These are phyloP conservation scores for Balaeniceps rex DNA, from an alignment of 2,113 vertebrate genomes.

Conservation along the genomic window DNA sequence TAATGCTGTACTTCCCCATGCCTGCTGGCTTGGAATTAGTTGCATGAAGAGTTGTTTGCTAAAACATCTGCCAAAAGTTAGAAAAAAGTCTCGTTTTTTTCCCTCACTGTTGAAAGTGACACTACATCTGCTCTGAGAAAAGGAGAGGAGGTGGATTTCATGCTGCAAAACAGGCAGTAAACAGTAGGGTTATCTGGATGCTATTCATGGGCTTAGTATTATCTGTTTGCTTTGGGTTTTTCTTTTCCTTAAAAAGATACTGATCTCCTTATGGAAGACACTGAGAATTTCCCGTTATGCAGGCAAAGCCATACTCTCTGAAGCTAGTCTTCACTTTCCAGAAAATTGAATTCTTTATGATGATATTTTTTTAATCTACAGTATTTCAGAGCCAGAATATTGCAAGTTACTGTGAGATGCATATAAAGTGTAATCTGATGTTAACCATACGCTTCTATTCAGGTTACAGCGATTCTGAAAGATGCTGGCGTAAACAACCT, in stretches of 20 bases:
- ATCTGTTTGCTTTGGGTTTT: background rate
- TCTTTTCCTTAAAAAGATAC: background rate
- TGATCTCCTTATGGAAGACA: background rate
- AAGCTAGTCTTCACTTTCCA: background rate
- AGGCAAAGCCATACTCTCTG: background rate
- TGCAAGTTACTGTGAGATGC: background rate
- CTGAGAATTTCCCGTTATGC: background rate
- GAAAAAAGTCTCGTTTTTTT: background rate
- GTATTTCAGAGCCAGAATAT: background rate
- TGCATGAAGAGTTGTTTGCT: background rate
- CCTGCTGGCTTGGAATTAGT: background rate
- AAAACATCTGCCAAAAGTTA: background rate
- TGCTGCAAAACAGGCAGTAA: background rate
- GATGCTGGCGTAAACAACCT: constrained; percentile 94
- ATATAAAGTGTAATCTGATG: background rate
- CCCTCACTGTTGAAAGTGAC: background rate
- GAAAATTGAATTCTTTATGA: background rate
- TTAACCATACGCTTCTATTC: background rate
- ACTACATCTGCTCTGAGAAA: background rate
- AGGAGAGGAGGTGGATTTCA: background rate
- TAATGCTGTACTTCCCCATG: background rate
- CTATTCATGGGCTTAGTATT: background rate
- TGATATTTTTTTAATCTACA: background rate
- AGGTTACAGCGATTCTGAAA: constrained; percentile 94
- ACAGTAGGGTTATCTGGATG: background rate